phyloP scores from a whole-genome alignment of 2,113 vertebrate species.

The Aleadryas rufinucha region DNA sequence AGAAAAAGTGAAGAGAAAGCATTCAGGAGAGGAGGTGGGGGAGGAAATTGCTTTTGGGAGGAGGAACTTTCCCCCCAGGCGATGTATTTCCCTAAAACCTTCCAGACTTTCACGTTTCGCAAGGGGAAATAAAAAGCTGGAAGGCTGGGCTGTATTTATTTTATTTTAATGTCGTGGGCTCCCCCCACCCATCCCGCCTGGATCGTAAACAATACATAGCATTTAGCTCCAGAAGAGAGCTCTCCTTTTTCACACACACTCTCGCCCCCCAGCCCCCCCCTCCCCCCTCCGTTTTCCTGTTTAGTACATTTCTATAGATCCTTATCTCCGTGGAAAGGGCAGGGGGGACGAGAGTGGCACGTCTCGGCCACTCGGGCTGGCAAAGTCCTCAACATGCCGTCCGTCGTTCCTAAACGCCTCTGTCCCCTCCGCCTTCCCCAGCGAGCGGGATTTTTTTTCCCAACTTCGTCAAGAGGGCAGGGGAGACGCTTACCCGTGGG shows the following conservation, averaged over 20 bases:
- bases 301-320: slow-evolving; percentile 37
- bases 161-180: slow-evolving; percentile 36
- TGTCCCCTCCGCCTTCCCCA: slow-evolving; percentile 4
- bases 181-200: not conserved
- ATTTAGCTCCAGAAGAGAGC: slow-evolving; percentile 15
- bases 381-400: not conserved
- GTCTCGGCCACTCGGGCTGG: not conserved
- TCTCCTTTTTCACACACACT: not conserved
- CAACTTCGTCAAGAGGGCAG: not conserved
- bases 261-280: not conserved
- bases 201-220: slow-evolving; percentile 11
- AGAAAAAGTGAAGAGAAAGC: slow-evolving; percentile 6
- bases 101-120: slow-evolving; percentile 54
- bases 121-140: slow-evolving; percentile 53
- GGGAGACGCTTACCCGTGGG: slow-evolving; percentile 2
- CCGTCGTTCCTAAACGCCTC: not conserved
- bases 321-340: slow-evolving; percentile 22
- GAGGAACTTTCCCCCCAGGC: slow-evolving; percentile 60
- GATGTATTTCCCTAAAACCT: slow-evolving; percentile 66
- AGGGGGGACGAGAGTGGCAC: not conserved
- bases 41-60: slow-evolving; percentile 52
- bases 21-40: slow-evolving; percentile 3
- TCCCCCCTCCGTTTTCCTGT: slow-evolving; percentile 9
- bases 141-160: slow-evolving; percentile 17
- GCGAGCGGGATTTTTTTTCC: not conserved